Evolutionary conservation across 2,797 vertebrate species (phyloP).

Genomic region (Crypturellus tataupa): DNA sequence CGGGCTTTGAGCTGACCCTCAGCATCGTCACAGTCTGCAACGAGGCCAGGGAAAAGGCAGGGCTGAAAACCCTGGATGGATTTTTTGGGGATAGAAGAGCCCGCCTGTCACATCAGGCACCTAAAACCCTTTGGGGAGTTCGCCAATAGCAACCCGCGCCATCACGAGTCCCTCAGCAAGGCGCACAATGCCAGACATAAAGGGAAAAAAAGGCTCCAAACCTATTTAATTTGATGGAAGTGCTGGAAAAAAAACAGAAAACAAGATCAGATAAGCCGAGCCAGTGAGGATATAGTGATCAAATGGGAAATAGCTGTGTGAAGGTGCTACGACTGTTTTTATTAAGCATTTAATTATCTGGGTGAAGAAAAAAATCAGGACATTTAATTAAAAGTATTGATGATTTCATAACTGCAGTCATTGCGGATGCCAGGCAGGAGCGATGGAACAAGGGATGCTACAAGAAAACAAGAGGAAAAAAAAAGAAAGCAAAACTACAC

Average conservation of each 20-base stretch:
- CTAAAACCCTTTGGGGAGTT: neutral
- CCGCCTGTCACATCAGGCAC: neutral
- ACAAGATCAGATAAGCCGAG: neutral
- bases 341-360: slow-evolving; percentile 43
- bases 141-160: neutral
- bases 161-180: rapidly evolving
- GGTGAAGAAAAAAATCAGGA: slow-evolving; percentile 12
- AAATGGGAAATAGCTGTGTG: neutral
- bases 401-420: neutral
- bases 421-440: neutral
- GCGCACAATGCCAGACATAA: rapidly evolving
- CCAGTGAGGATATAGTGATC: neutral
- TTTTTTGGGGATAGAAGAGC: neutral
- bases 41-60: neutral
- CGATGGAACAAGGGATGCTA: rapidly evolving
- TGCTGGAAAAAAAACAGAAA: neutral
- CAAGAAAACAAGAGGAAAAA: neutral
- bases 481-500: neutral
- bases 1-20: neutral
- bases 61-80: neutral
- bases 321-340: slow-evolving; percentile 23
- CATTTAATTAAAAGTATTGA: slow-evolving; percentile 47
- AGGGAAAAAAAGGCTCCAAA: neutral
- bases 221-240: neutral
- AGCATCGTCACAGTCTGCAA: neutral